Conservation (phyloP, 2,113 vertebrate genomes). For the Cebus imitator region DNA sequence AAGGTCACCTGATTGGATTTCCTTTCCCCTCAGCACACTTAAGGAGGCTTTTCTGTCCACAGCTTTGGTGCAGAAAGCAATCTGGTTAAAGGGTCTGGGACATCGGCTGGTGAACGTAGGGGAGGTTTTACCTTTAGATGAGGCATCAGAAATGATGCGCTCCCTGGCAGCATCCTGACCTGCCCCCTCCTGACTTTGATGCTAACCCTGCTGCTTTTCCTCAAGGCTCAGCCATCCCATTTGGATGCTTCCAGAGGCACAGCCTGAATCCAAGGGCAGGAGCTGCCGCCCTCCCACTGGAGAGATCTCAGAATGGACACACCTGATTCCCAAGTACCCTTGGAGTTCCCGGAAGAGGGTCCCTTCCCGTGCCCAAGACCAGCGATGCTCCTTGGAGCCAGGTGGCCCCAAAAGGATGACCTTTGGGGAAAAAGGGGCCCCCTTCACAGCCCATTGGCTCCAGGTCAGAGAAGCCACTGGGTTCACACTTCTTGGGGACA, state of each 20-base stretch:
- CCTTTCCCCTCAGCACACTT: neutral
- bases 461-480: neutral
- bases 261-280: neutral
- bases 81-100: neutral
- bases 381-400: neutral
- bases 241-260: neutral
- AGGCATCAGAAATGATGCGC: neutral
- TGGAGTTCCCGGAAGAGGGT: neutral
- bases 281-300: neutral
- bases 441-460: neutral
- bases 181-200: too few species aligned
- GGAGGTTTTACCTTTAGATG: neutral
- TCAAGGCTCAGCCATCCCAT: neutral
- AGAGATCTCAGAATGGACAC: neutral
- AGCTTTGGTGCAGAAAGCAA: neutral
- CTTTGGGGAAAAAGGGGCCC: neutral
- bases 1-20: neutral
- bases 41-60: neutral
- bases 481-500: neutral
- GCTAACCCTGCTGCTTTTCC: neutral
- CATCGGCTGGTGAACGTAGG: neutral
- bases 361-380: neutral
- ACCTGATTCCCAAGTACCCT: neutral
- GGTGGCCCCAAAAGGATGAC: neutral
- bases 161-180: neutral